Evolutionary conservation across 30 jellyfish, hydroid and myxozoan genomes (phyloP).

Genomic region (Pelagia noctiluca): DNA sequence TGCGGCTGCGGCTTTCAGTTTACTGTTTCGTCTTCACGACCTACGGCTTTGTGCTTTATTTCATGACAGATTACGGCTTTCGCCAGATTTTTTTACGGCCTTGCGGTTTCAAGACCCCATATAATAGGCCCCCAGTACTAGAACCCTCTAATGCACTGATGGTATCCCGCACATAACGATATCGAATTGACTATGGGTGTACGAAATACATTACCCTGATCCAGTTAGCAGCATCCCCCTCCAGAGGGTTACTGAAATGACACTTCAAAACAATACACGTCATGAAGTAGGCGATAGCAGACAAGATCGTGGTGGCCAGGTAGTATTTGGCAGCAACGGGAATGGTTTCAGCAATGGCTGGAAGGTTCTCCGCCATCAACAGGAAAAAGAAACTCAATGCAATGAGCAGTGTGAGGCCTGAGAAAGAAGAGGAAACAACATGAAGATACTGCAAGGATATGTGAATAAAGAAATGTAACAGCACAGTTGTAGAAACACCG

Average conservation of each 20-base stretch:
- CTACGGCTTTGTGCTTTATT: too few species aligned
- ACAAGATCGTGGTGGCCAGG: constrained; percentile 70
- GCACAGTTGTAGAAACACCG: too few species aligned
- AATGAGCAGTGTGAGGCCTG: constrained; percentile 76
- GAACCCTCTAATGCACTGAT: too few species aligned
- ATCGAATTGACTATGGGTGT: neutral
- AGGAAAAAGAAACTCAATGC: constrained; percentile 87
- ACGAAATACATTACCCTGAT: constrained; percentile 45
- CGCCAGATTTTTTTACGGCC: too few species aligned
- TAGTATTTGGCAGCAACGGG: constrained; percentile 83
- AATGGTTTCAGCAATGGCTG: constrained; percentile 70
- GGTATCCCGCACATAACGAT: too few species aligned
- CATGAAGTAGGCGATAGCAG: constrained; percentile 83
- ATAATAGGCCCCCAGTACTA: too few species aligned
- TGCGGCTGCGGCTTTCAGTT: too few species aligned
- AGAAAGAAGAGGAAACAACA: neutral
- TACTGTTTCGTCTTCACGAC: too few species aligned
- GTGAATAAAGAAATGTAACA: too few species aligned
- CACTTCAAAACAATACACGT: constrained; percentile 80
- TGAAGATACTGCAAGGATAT: too few species aligned
- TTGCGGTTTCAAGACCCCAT: too few species aligned
- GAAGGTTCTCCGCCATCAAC: constrained; percentile 82
- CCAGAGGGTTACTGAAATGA: constrained; percentile 78
- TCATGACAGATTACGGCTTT: too few species aligned
- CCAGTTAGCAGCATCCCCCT: constrained; percentile 87